Base-by-base conservation (phyloP, 64 coral and sea anemone genomes). In the Acropora yongei region DNA sequence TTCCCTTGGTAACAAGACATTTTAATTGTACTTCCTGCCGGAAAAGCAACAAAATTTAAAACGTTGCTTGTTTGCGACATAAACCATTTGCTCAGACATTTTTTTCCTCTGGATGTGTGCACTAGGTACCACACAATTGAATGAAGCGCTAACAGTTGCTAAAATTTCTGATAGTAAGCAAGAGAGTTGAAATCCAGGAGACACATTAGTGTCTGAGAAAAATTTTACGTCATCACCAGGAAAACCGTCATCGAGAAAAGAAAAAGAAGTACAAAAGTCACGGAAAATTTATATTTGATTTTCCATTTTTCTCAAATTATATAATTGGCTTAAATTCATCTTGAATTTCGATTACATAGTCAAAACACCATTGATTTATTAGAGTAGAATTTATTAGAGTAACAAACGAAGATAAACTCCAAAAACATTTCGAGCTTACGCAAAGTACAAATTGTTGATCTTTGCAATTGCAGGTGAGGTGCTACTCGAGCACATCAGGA, bases 121-220 rank as follows among this genome's bases (percentile, higher is more conserved):
- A 18, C n/a, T 46, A 78, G 75, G 18, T 6, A 78, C 44, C 75
- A 78, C 47, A 41, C 74, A 78, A 78, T 78, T 13, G 75, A 18
- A 46, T 1, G 10, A 18, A 47, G 3, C 1, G 3, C n/a, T 47
- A 78, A 78, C 17, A 2, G 49, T 48, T 78, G 18, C n/a, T 13
- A 44, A 44, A 43, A 12, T 41, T 63, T 76, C 42, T 12, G 8
- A 47, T 3, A 1, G 9, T 8, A 14, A 5, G 11, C 44, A 18
- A 78, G 6, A 18, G 7, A 44, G 13, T 12, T 44, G 10, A 63
- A 63, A 0, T 78, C 12, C 18, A 44, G 49, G 10, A 78, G 46
- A 2, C 6, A 5, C 41, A 16, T 49, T 2, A 1, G 49, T 45
- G 75, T 78, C 75, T 48, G 75, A 78, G 74, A 19, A 76, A 76